These are phyloP conservation scores for Pseudomugil tenellus DNA, from an alignment of 2,797 vertebrate species.

Conservation along the genomic window DNA sequence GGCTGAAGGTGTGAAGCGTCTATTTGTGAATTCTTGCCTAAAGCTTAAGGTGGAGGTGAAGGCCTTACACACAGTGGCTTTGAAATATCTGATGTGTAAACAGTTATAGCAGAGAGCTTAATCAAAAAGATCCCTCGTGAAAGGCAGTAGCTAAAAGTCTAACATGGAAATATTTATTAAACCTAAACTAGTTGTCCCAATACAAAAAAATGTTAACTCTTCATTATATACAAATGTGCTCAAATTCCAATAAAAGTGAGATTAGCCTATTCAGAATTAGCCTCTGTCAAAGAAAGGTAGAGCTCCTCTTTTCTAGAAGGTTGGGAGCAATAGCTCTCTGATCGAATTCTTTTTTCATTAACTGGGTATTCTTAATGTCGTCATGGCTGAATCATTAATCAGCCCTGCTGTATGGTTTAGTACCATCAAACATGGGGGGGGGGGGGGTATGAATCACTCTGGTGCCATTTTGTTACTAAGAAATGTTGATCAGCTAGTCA, in stretches of 20 bases:
- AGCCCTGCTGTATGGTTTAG: too few relatives aligned
- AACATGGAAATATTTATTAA: too few relatives aligned
- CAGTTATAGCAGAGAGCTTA: conserved; percentile 7
- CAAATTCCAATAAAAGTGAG: not conserved
- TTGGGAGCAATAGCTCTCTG: not conserved
- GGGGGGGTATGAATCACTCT: too few relatives aligned
- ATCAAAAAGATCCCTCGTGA: not conserved
- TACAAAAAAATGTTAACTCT: too few relatives aligned
- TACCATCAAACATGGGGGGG: too few relatives aligned
- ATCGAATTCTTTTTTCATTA: conserved; percentile 22
- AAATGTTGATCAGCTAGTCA: too few relatives aligned
- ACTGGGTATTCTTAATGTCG: conserved; percentile 2
- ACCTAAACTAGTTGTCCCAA: too few relatives aligned
- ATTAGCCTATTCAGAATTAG: not conserved
- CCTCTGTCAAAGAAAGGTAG: conserved; percentile 4
- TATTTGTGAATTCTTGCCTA: conserved; percentile 57
- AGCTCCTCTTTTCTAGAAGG: not conserved
- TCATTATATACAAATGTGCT: conserved; percentile 15
- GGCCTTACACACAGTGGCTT: conserved; percentile 9
- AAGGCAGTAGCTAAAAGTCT: not conserved
- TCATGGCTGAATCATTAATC: conserved; percentile 1
- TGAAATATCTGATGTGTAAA: conserved; percentile 22
- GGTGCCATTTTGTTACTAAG: too few relatives aligned
- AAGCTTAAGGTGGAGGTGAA: conserved; percentile 55
- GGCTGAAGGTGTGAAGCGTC: conserved; percentile 61